Base-by-base conservation (phyloP, 1,140 invertebrate species). In the Aphis craccivora region DNA sequence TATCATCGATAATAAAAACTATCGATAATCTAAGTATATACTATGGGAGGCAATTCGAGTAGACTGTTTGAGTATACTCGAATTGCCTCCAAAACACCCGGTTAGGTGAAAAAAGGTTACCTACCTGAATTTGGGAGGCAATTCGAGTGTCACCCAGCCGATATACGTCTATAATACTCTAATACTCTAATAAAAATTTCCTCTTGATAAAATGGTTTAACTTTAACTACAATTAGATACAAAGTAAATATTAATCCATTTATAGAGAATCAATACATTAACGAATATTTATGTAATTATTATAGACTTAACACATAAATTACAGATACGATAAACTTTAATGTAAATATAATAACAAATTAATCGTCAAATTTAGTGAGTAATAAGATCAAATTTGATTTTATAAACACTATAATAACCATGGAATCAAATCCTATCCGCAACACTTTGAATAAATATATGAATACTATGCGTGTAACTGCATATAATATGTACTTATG, bases 381-480 rank as follows among this genome's bases (percentile, higher is more conserved):
- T 67, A 83, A 83, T 40, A 89, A 53, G 48, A 89, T 53, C 35
- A 23, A 53, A 55, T 55, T 89, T 35, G 86, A 51, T 88, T 53
- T 8, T 37, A 55, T 35, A 81, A 5, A 5, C 23, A 81, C 35
- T 23, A 11, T 23, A 11, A 84, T 51, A 51, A 48, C 87, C 22
- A 40, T 2, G 83, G 83, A n/a, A 89, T 35, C 35, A 35, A 89
- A 89, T 89, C 40, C 48, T 37, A 51, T 25, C 88, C 9, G 37
- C 37, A 55, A n/a, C 88, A 14, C n/a, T 89, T 89, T 89, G 35
- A 23, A 89, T 55, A 89, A 55, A 89, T 89, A 89, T 89, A 55
- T 53, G 53, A 89, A 89, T 45, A 35, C n/a, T 53, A 11, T 20
- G 22, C 18, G 18, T 18, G 18, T 22, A 25, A 30, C 43, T 88